Conservation (phyloP, 2,113 vertebrate genomes). For the Arvicanthis niloticus region DNA sequence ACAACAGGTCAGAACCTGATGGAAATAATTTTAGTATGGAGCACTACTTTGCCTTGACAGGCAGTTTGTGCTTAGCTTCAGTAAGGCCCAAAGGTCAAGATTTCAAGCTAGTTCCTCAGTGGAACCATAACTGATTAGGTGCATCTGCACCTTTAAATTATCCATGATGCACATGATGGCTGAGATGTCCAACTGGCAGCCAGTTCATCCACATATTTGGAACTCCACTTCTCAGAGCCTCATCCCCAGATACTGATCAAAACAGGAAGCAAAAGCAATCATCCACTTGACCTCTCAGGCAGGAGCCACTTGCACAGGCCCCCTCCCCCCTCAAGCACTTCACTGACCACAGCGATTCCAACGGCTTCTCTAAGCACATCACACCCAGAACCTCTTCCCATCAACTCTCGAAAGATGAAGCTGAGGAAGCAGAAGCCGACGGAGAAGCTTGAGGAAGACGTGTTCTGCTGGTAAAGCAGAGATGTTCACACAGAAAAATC, state of each 20-base stretch:
- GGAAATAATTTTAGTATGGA: conserved; percentile 49
- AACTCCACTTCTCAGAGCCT: neutral
- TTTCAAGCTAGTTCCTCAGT: neutral
- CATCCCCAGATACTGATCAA: neutral
- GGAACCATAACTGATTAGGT: conserved; percentile 22
- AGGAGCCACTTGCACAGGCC: neutral
- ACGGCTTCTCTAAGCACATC: neutral
- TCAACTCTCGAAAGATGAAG: neutral
- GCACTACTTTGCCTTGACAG: conserved; percentile 52
- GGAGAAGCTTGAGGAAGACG: neutral
- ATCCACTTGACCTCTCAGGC: neutral
- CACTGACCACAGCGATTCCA: neutral
- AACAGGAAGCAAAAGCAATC: conserved; percentile 39
- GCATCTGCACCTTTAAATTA: neutral
- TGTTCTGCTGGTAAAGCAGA: neutral
- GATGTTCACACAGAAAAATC: neutral
- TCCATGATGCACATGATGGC: neutral
- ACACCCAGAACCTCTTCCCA: neutral
- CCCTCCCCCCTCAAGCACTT: neutral
- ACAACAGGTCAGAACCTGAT: conserved; percentile 10
- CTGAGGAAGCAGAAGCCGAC: neutral
- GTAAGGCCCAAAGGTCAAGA: conserved; percentile 48
- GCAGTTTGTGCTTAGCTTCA: conserved; percentile 29
- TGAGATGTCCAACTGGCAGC: neutral
- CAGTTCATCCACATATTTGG: neutral